Percentiles rank a stretch among this genome's conserved stretches.
Evolutionary conservation across 2,888 invertebrate species (phyloP).

Genomic region (Heliothis peltigera): DNA sequence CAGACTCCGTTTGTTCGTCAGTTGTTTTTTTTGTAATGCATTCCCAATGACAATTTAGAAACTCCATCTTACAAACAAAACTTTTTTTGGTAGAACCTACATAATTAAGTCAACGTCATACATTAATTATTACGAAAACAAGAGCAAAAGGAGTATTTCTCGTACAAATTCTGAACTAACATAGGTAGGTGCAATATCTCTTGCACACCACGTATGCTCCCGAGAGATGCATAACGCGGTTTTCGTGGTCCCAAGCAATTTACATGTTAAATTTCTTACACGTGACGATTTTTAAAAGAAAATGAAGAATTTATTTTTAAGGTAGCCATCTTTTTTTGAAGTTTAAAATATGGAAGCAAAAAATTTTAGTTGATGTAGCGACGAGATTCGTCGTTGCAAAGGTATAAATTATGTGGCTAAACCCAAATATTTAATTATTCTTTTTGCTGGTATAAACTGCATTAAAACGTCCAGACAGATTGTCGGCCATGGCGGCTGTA

Average conservation of each 20-base stretch:
- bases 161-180: slow-evolving; percentile 2
- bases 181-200: slow-evolving; percentile 8
- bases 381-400: too few species aligned
- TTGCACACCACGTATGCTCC: slow-evolving; percentile 31
- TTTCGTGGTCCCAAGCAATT: slow-evolving; percentile 47
- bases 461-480: too few species aligned
- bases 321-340: neutral
- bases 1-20: too few species aligned
- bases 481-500: too few species aligned
- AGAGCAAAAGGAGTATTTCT: neutral
- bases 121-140: neutral
- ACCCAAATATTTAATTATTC: too few species aligned
- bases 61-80: too few species aligned
- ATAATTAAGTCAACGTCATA: neutral
- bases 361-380: too few species aligned
- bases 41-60: too few species aligned
- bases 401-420: too few species aligned
- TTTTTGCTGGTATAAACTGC: too few species aligned
- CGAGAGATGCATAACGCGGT: slow-evolving; percentile 35
- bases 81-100: neutral
- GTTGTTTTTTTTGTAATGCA: too few species aligned
- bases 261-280: slow-evolving; percentile 47
- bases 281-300: slow-evolving; percentile 34
- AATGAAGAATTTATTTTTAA: neutral
- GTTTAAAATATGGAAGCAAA: too few species aligned